Percentiles rank a stretch among this genome's conserved stretches.
Conservation (phyloP, 2,888 invertebrate species). For the Labia minor region DNA sequence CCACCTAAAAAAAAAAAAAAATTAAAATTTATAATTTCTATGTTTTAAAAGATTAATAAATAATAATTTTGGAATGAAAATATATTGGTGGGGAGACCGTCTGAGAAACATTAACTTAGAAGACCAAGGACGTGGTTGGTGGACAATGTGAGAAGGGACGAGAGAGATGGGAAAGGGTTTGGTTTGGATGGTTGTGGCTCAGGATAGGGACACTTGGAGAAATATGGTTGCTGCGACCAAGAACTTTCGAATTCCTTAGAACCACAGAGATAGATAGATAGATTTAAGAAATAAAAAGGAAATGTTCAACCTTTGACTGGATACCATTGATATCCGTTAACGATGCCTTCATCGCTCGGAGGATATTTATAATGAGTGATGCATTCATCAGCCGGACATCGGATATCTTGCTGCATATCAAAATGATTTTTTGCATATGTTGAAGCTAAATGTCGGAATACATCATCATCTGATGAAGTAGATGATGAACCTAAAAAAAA, state of each 20-base stretch:
- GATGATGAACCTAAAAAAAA: background rate
- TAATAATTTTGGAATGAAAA: too few species aligned
- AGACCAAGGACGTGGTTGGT: too few species aligned
- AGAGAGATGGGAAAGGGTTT: too few species aligned
- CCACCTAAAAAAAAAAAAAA: slow-evolving; percentile 46
- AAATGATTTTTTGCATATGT: slow-evolving; percentile 80
- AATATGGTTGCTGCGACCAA: too few species aligned
- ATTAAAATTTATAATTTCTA: slow-evolving; percentile 15
- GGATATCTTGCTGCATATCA: slow-evolving; percentile 75
- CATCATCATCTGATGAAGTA: slow-evolving; percentile 85
- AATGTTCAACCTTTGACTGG: slow-evolving; percentile 61
- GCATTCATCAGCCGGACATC: slow-evolving; percentile 56
- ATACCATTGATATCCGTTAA: slow-evolving; percentile 92
- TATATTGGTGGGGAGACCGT: too few species aligned
- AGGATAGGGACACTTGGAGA: too few species aligned
- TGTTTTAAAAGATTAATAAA: slow-evolving; percentile 17
- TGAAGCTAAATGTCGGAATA: slow-evolving; percentile 73
- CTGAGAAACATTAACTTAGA: too few species aligned
- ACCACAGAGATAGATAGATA: too few species aligned
- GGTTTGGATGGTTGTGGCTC: too few species aligned
- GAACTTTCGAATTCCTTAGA: too few species aligned
- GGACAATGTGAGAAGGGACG: too few species aligned
- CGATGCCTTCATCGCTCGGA: slow-evolving; percentile 73
- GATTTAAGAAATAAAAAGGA: too few species aligned
- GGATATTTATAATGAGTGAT: slow-evolving; percentile 34